Percentiles rank a stretch among this genome's conserved stretches.
phyloP scores from a whole-genome alignment of 2,797 vertebrate genomes.

The Pantherophis vulpinus region DNA sequence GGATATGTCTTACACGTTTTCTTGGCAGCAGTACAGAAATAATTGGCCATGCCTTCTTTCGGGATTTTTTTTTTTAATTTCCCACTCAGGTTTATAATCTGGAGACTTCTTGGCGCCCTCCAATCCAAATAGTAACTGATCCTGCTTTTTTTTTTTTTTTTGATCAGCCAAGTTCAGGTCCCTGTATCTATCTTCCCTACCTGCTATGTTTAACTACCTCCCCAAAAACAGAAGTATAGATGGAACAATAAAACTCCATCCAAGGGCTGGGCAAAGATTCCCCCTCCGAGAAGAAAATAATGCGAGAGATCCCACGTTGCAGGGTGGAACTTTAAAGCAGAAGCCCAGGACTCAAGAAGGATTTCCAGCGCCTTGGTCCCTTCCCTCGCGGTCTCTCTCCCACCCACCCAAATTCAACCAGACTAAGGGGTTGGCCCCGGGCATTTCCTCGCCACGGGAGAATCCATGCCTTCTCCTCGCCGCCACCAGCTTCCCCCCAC shows the following conservation, averaged over 20 bases:
- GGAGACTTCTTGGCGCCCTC: neutral
- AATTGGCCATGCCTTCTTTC: neutral
- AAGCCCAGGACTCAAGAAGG: neutral
- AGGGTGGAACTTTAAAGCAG: neutral
- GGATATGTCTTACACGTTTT: neutral
- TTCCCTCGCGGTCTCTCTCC: neutral
- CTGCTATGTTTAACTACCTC: neutral
- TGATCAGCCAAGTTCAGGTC: neutral
- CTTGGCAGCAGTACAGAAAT: neutral
- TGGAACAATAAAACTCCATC: neutral
- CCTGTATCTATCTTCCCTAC: no score
- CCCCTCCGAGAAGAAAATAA: neutral
- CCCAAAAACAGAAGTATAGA: neutral
- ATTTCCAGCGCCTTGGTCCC: neutral
- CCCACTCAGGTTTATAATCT: neutral
- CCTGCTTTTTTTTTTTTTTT: neutral
- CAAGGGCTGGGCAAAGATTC: neutral
- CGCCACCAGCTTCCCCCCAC: neutral
- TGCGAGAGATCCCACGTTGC: no score
- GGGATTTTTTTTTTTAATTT: neutral
- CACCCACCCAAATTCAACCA: no score
- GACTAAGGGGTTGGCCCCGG: neutral
- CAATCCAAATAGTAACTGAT: neutral
- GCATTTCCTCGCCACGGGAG: neutral
- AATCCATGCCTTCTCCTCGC: neutral